These are phyloP conservation scores for Argyresthia goedartella DNA, from an alignment of 2,888 invertebrate genomes.

Conservation along the genomic window DNA sequence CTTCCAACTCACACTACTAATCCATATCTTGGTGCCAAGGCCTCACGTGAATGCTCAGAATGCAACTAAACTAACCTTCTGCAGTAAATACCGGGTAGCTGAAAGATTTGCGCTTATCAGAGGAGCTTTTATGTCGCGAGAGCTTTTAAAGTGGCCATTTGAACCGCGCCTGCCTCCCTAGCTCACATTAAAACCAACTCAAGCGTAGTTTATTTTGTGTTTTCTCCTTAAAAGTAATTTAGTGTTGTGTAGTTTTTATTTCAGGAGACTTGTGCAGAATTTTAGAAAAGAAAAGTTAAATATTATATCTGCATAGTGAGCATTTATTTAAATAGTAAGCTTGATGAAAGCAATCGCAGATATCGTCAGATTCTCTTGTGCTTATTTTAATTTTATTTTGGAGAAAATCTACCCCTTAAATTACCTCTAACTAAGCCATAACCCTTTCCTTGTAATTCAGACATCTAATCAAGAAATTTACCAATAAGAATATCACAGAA, in stretches of 20 bases:
- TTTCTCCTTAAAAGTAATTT: constrained; percentile 3
- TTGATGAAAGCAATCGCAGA: too few species aligned
- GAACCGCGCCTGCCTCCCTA: constrained; percentile 4
- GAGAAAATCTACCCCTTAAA: too few species aligned
- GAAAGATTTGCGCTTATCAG: constrained; percentile 13
- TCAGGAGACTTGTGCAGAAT: too few species aligned
- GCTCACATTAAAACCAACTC: constrained; percentile 4
- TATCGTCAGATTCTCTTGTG: too few species aligned
- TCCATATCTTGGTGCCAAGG: background rate
- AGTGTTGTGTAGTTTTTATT: constrained; percentile 2
- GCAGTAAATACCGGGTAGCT: constrained; percentile 4
- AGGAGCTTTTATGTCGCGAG: constrained; percentile 8
- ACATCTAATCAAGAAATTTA: too few species aligned
- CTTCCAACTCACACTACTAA: background rate
- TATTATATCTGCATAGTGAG: too few species aligned
- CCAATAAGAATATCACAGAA: too few species aligned
- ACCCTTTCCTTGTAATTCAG: too few species aligned
- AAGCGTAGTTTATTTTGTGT: constrained; percentile 7
- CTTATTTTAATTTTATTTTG: too few species aligned
- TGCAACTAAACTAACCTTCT: background rate
- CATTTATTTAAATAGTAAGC: too few species aligned
- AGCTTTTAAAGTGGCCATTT: constrained; percentile 10
- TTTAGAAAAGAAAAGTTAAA: too few species aligned
- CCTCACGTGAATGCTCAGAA: background rate
- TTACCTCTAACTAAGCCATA: too few species aligned